phyloP scores from a whole-genome alignment of 2,888 invertebrate species.

The Cheilosia grossa region DNA sequence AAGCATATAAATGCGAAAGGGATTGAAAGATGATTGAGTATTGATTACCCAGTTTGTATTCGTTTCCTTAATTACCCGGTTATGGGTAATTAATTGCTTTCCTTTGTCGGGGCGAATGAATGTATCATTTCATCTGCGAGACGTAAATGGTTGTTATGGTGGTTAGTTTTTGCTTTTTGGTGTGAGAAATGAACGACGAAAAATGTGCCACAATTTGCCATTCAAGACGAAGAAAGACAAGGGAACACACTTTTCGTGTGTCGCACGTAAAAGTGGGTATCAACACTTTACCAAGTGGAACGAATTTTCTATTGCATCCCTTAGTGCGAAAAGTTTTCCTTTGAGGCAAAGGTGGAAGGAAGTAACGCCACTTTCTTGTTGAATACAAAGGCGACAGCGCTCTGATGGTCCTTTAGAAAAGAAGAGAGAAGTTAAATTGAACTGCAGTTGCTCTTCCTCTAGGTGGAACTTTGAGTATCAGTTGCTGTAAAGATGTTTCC shows the following conservation, averaged over 20 bases:
- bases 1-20: conserved; percentile 7
- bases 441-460: neutral
- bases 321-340: conserved; percentile 3
- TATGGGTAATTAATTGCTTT: conserved; percentile 38
- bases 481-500: neutral
- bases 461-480: neutral
- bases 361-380: neutral
- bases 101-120: neutral
- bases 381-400: conserved; percentile 8
- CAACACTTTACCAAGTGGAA: conserved; percentile 6
- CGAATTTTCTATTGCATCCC: conserved; percentile 15
- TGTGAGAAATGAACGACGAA: neutral
- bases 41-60: conserved; percentile 38
- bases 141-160: neutral
- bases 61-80: conserved; percentile 51
- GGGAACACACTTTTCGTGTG: neutral
- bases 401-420: conserved; percentile 10
- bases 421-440: conserved; percentile 2
- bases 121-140: conserved; percentile 5
- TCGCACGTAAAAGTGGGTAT: conserved; percentile 5
- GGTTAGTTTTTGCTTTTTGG: neutral
- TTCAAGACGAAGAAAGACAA: neutral
- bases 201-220: too few species aligned
- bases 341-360: neutral
- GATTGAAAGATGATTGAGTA: conserved; percentile 47